These are phyloP conservation scores for Phytoseiulus persimilis DNA, from an alignment of 2,888 invertebrate genomes.

Conservation along the genomic window DNA sequence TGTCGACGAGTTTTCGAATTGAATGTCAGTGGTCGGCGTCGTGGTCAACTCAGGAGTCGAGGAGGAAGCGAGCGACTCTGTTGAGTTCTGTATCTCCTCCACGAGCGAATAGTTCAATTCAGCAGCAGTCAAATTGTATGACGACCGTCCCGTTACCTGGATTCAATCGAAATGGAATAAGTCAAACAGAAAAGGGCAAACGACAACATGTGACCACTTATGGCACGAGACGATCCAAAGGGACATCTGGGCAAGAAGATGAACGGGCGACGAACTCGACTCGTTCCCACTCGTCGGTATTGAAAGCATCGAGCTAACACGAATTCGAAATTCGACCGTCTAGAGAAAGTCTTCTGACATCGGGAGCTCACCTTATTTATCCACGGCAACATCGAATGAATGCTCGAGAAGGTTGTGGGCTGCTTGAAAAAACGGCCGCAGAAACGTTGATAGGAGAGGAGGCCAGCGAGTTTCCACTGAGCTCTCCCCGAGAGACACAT, in stretches of 20 bases:
- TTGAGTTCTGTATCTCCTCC: background rate
- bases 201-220: no score
- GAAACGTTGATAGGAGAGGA: conserved; percentile 44
- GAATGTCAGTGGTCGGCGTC: background rate
- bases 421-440: conserved; percentile 44
- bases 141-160: conserved; percentile 24
- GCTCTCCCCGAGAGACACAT: conserved; percentile 54
- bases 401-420: conserved; percentile 45
- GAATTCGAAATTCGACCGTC: no score
- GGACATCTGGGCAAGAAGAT: no score
- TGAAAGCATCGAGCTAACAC: no score
- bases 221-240: no score
- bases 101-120: background rate
- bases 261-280: no score
- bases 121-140: background rate
- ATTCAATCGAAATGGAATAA: background rate
- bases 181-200: no score
- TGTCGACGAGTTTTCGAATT: background rate
- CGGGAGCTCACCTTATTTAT: conserved; percentile 42
- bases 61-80: background rate
- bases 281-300: no score
- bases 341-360: no score
- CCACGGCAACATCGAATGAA: conserved; percentile 43
- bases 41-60: background rate
- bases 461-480: conserved; percentile 45